phyloP scores from a whole-genome alignment of 2,113 vertebrate species.

The Anhinga anhinga region DNA sequence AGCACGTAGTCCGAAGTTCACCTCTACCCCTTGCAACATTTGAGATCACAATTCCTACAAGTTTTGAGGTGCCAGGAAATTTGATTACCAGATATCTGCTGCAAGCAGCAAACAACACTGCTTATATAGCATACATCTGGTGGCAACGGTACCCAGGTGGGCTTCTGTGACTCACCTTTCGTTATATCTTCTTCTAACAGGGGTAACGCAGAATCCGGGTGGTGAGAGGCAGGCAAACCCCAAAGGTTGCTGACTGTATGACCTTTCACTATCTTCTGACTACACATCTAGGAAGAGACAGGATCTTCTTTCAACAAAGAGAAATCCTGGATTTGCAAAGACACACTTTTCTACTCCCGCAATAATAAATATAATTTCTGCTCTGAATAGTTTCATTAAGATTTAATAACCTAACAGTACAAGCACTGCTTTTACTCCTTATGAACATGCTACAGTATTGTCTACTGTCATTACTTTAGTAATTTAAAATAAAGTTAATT shows the following conservation, averaged over 20 bases:
- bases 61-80: neutral
- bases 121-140: neutral
- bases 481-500: slow-evolving; percentile 72
- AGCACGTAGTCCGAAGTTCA: neutral
- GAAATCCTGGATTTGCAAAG: neutral
- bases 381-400: slow-evolving; percentile 57
- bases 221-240: slow-evolving; percentile 39
- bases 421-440: slow-evolving; percentile 47
- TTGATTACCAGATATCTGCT: neutral
- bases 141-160: neutral
- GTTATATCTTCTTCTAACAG: slow-evolving; percentile 43
- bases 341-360: neutral
- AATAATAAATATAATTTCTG: slow-evolving; percentile 12
- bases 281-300: slow-evolving; percentile 63
- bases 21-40: neutral
- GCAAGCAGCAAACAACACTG: neutral
- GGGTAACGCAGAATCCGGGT: neutral
- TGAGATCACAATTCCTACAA: neutral
- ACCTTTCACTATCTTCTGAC: slow-evolving; percentile 62
- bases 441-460: neutral
- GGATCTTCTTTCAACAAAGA: neutral
- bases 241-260: slow-evolving; percentile 16
- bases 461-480: slow-evolving; percentile 35
- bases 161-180: slow-evolving; percentile 72
- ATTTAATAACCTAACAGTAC: slow-evolving; percentile 61